Evolutionary conservation across 2,113 vertebrate genomes (phyloP).

Genomic region (Thomomys bottae): DNA sequence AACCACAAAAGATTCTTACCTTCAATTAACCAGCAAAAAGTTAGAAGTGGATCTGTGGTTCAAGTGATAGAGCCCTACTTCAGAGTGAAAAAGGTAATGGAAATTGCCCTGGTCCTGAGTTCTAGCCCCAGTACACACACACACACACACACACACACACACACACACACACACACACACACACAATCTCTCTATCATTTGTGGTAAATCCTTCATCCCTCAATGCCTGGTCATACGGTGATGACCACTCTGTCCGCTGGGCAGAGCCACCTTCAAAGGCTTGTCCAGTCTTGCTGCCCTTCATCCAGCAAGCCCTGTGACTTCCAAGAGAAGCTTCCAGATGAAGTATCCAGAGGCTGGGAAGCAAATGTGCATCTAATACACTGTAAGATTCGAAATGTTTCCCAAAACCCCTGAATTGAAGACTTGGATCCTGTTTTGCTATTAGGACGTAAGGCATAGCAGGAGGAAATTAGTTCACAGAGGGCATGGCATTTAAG

Average conservation of each 20-base stretch:
- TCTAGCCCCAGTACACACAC: no score
- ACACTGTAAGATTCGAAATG: neutral
- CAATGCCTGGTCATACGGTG: fast-evolving
- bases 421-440: neutral
- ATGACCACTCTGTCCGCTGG: neutral
- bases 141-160: no score
- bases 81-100: no score
- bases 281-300: neutral
- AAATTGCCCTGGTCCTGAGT: no score
- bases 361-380: neutral
- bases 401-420: neutral
- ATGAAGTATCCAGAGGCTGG: neutral
- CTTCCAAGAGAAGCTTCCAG: neutral
- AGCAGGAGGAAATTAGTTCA: neutral
- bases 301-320: neutral
- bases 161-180: no score
- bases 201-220: neutral
- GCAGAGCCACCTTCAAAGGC: neutral
- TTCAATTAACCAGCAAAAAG: no score
- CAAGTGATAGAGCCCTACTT: no score
- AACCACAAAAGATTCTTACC: no score
- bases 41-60: no score
- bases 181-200: neutral
- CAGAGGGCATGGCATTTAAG: neutral
- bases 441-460: neutral